Percentiles rank a stretch among this genome's conserved stretches.
Evolutionary conservation across 2,113 vertebrate genomes (phyloP).

Genomic region (Phycodurus eques): DNA sequence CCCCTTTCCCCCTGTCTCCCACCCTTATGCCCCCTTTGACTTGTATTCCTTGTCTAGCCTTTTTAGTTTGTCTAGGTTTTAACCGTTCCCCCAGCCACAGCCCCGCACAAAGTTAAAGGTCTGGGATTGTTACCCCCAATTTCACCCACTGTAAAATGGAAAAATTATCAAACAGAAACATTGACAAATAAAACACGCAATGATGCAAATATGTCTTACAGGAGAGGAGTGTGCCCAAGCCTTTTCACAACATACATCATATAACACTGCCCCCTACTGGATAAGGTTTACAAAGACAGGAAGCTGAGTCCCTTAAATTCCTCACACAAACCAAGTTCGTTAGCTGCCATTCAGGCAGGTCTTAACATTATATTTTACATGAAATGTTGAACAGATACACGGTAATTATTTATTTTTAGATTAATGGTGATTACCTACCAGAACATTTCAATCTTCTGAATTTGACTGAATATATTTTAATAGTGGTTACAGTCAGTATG

Average conservation of each 20-base stretch:
- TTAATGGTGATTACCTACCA: background rate
- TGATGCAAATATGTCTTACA: conserved; percentile 28
- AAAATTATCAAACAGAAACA: conserved; percentile 41
- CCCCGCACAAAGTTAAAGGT: conserved; percentile 62
- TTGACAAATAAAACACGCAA: conserved; percentile 10
- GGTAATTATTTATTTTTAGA: background rate
- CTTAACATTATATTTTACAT: background rate
- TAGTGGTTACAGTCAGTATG: background rate
- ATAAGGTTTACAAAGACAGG: conserved; percentile 15
- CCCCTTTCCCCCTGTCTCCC: conserved; percentile 32
- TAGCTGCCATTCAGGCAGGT: background rate
- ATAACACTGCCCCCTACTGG: conserved; percentile 71
- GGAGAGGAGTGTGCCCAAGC: background rate
- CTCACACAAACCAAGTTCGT: background rate
- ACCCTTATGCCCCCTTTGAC: conserved; percentile 1
- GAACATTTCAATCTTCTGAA: background rate
- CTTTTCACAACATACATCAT: conserved; percentile 22
- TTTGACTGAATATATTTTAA: background rate
- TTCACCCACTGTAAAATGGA: conserved; percentile 44
- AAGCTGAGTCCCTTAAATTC: background rate
- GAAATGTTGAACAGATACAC: background rate
- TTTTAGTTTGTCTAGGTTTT: conserved; percentile 17
- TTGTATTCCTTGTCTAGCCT: background rate
- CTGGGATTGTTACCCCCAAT: conserved; percentile 36
- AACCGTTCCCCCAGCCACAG: conserved; percentile 63